Conservation (phyloP, 2,113 vertebrate genomes). For the Nycticebus coucang region DNA sequence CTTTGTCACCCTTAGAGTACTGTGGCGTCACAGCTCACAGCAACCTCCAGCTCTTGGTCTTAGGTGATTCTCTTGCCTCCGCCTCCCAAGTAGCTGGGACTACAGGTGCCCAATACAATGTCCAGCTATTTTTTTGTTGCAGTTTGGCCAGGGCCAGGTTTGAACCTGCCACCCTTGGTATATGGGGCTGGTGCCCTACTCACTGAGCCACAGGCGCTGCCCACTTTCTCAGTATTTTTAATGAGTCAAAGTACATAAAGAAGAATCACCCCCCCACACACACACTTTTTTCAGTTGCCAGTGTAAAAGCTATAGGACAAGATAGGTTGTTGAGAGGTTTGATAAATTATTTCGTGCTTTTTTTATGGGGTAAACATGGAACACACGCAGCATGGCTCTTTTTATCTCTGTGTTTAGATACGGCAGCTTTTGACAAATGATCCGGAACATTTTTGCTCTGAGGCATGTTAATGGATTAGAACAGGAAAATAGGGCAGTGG, state of each 20-base stretch:
- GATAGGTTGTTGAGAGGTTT: background rate
- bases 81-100: too few species aligned
- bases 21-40: too few species aligned
- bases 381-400: background rate
- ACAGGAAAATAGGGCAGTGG: constrained; percentile 51
- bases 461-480: constrained; percentile 47
- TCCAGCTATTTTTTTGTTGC: too few species aligned
- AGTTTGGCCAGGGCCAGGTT: too few species aligned
- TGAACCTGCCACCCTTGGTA: too few species aligned
- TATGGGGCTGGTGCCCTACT: too few species aligned
- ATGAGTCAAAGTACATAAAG: background rate
- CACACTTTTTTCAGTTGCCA: background rate
- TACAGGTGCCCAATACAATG: too few species aligned
- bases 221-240: background rate
- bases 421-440: constrained; percentile 47
- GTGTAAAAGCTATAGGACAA: constrained; percentile 9
- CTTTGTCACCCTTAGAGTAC: too few species aligned
- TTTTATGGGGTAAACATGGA: constrained; percentile 31
- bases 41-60: too few species aligned
- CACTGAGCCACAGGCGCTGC: too few species aligned
- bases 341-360: constrained; percentile 16
- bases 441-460: constrained; percentile 40
- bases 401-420: constrained; percentile 25
- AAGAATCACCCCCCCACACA: background rate
- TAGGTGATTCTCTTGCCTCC: too few species aligned